Conservation (phyloP, 2,888 invertebrate species). For the Microctonus brassicae region DNA sequence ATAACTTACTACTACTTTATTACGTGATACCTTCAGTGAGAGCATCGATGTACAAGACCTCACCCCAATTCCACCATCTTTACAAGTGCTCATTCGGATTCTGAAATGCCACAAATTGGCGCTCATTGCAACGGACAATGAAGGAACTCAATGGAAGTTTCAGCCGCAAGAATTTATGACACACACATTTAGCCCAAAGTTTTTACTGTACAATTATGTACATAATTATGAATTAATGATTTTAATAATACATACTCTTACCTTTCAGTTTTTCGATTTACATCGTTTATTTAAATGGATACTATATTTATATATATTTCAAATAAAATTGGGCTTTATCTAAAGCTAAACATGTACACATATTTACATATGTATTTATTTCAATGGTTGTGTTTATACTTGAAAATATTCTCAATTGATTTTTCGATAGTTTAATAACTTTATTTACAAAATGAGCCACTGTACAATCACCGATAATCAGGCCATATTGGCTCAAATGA, state of each 20-base stretch:
- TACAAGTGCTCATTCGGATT: too few species aligned
- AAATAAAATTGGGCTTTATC: too few species aligned
- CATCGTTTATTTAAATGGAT: too few species aligned
- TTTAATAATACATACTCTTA: too few species aligned
- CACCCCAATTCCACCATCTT: neutral
- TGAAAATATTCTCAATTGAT: constrained; percentile 26
- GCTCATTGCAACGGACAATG: neutral
- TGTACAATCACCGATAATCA: constrained; percentile 58
- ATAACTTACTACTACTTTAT: neutral
- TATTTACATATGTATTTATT: too few species aligned
- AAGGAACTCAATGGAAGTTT: neutral
- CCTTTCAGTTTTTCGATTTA: too few species aligned
- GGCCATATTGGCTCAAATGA: constrained; percentile 39
- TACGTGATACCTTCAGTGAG: neutral
- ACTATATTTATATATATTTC: too few species aligned
- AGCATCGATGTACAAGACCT: neutral
- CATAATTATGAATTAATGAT: too few species aligned
- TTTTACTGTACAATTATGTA: too few species aligned
- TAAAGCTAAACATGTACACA: too few species aligned
- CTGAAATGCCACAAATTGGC: neutral
- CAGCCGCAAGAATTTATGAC: neutral
- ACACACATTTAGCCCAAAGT: too few species aligned
- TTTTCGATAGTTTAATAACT: constrained; percentile 58
- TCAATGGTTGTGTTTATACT: too few species aligned
- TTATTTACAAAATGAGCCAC: constrained; percentile 64